Evolutionary conservation across 2,113 vertebrate species (phyloP).

Genomic region (Gavialis gangeticus): DNA sequence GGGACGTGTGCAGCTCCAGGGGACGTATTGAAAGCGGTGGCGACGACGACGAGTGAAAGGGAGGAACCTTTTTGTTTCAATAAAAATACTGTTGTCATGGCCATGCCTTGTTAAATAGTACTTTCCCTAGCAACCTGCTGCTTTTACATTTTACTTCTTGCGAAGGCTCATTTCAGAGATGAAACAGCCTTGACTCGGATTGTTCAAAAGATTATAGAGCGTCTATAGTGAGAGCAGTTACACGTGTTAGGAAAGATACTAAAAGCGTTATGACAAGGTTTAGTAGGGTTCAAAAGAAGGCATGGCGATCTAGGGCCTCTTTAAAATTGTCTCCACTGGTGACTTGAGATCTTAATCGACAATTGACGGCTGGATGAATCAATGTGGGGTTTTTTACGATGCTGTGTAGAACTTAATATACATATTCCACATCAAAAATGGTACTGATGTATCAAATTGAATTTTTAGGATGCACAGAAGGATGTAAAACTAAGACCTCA

Average conservation of each 20-base stretch:
- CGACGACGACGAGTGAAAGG: accelerated
- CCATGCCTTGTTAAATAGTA: accelerated
- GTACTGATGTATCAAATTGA: accelerated
- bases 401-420: not conserved
- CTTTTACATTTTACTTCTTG: not conserved
- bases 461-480: accelerated
- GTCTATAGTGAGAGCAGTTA: not conserved
- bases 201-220: not conserved
- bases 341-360: not conserved
- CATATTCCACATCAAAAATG: not conserved
- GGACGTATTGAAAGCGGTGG: accelerated
- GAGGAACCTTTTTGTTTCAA: not conserved
- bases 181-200: not conserved
- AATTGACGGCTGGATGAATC: not conserved
- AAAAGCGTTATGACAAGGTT: constrained; percentile 20
- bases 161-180: not conserved
- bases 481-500: accelerated
- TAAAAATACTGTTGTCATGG: not conserved
- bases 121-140: not conserved
- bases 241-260: not conserved
- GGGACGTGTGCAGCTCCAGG: not conserved
- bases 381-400: not conserved
- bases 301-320: not conserved
- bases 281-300: not conserved
- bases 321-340: not conserved